Percentiles rank a stretch among this genome's conserved stretches.
Conservation (phyloP, 2,888 invertebrate species). For the Dorcus parallelipipedus region DNA sequence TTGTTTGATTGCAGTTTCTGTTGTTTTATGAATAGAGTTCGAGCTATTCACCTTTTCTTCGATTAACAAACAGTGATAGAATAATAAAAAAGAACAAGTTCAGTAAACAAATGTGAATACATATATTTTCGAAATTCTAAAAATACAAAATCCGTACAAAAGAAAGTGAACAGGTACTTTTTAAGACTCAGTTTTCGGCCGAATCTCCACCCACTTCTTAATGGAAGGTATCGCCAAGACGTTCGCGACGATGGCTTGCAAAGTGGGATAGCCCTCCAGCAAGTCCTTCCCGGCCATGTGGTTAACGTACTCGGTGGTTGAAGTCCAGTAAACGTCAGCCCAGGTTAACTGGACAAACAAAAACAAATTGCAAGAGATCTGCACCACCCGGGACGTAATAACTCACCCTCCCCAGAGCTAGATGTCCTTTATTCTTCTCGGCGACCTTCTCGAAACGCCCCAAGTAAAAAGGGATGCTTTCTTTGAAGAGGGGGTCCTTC, state of each 20-base stretch:
- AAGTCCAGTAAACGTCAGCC: constrained; percentile 62
- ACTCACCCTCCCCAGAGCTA: constrained; percentile 46
- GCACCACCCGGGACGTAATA: too few species aligned
- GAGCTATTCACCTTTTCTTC: too few species aligned
- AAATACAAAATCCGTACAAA: too few species aligned
- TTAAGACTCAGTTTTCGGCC: constrained; percentile 45
- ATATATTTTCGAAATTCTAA: too few species aligned
- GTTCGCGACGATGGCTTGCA: constrained; percentile 55
- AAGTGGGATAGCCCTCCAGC: constrained; percentile 55
- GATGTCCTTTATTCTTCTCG: constrained; percentile 57
- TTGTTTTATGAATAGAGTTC: too few species aligned
- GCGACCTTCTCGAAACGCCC: constrained; percentile 56
- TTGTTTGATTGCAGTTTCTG: too few species aligned
- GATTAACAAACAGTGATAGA: too few species aligned
- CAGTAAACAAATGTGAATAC: too few species aligned
- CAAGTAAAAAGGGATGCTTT: constrained; percentile 55
- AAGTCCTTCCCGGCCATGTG: constrained; percentile 55
- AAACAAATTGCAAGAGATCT: too few species aligned
- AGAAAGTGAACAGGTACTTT: too few species aligned
- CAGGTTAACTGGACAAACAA: constrained; percentile 53
- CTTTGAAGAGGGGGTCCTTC: constrained; percentile 49
- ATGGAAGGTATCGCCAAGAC: constrained; percentile 57
- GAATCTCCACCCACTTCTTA: constrained; percentile 62
- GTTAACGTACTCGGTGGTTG: constrained; percentile 58
- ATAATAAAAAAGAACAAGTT: too few species aligned